Conservation (phyloP, 2,888 invertebrate species). For the Ramazzottius varieornatus region DNA sequence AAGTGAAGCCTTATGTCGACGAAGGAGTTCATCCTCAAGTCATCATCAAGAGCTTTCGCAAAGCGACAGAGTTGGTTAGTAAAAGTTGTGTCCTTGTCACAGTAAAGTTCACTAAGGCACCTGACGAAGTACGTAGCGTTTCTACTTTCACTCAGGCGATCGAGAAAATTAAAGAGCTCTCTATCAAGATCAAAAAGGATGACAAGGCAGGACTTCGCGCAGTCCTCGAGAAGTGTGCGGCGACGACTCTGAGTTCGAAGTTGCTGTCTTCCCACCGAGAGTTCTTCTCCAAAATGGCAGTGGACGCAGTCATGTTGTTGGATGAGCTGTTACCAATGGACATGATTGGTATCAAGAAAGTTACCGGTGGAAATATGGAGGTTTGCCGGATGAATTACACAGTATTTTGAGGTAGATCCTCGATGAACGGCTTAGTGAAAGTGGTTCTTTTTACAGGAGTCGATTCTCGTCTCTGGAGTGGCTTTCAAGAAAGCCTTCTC, state of each 20-base stretch:
- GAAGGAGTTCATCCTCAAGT: conserved; percentile 86
- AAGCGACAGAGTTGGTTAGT: conserved; percentile 39
- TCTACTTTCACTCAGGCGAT: conserved; percentile 30
- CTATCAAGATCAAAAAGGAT: conserved; percentile 31
- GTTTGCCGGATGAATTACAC: conserved; percentile 14
- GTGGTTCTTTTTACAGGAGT: conserved; percentile 34
- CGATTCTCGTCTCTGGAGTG: conserved; percentile 65
- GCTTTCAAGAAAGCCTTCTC: conserved; percentile 99
- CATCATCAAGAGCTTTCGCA: conserved; percentile 62
- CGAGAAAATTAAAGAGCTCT: conserved; percentile 50
- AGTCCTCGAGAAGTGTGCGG: conserved; percentile 54
- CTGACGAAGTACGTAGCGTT: neutral
- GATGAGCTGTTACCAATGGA: conserved; percentile 73
- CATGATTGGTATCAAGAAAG: conserved; percentile 98
- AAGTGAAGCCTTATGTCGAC: conserved; percentile 76
- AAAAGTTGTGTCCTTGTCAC: neutral
- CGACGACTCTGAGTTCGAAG: conserved; percentile 87
- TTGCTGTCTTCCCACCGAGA: conserved; percentile 79
- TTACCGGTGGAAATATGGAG: conserved; percentile 34
- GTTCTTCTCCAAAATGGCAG: conserved; percentile 87
- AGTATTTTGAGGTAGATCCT: conserved; percentile 5
- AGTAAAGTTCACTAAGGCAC: neutral
- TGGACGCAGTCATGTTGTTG: conserved; percentile 72
- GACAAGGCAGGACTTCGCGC: conserved; percentile 33
- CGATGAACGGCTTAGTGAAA: neutral